Percentiles rank a stretch among this genome's conserved stretches.
Evolutionary conservation across 2,797 vertebrate genomes (phyloP).

Genomic region (Eutrigla gurnardus): DNA sequence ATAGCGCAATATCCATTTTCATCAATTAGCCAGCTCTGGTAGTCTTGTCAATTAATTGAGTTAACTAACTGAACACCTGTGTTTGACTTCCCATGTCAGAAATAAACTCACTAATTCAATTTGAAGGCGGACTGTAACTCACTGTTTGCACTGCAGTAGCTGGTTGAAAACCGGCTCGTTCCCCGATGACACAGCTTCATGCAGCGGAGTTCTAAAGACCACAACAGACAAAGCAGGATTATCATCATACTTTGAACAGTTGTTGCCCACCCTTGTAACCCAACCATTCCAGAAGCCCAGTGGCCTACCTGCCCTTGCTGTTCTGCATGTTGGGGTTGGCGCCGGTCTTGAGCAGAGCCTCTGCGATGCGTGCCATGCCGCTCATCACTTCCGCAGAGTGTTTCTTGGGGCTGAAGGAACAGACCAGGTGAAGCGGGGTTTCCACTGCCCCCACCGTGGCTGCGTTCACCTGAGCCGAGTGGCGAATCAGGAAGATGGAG

Average conservation of each 20-base stretch:
- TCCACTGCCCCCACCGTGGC: constrained; percentile 93
- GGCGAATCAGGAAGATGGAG: constrained; percentile 95
- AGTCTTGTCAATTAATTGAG: background rate
- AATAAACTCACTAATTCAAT: background rate
- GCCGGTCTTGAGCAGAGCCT: constrained; percentile 92
- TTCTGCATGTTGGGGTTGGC: constrained; percentile 99
- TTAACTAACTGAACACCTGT: background rate
- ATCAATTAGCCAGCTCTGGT: background rate
- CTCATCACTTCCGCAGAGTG: constrained; percentile 89
- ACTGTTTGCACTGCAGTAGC: constrained; percentile 97
- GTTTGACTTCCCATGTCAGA: background rate
- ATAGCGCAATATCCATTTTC: background rate
- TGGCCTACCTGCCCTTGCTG: constrained; percentile 91
- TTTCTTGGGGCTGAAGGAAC: constrained; percentile 93
- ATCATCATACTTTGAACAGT: background rate
- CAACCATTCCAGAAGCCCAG: background rate
- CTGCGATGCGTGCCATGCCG: constrained; percentile 93
- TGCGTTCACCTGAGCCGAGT: constrained; percentile 94
- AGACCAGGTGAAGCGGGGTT: constrained; percentile 95
- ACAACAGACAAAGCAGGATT: constrained; percentile 20
- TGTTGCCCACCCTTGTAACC: background rate
- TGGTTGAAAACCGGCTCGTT: constrained; percentile 96
- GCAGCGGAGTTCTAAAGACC: constrained; percentile 91
- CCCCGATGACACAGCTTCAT: constrained; percentile 91
- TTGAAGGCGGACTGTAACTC: constrained; percentile 71